Evolutionary conservation across 2,113 vertebrate species (phyloP).

Genomic region (Phalacrocorax pelagicus): DNA sequence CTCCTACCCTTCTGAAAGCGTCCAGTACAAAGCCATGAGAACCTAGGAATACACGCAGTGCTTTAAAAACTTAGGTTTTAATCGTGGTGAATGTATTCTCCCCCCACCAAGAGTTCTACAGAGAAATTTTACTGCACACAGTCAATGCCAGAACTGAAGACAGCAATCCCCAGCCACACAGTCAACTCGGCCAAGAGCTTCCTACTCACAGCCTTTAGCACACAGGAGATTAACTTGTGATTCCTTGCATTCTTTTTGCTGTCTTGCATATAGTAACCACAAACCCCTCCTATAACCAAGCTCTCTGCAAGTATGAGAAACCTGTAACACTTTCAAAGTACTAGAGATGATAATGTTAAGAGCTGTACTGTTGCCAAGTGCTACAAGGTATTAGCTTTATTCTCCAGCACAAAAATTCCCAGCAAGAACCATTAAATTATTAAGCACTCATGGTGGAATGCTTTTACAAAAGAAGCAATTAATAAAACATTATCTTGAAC

Average conservation of each 20-base stretch:
- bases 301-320: neutral
- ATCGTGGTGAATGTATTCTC: neutral
- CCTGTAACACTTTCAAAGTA: neutral
- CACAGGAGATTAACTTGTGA: conserved; percentile 37
- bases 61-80: neutral
- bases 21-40: neutral
- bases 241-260: conserved; percentile 31
- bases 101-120: neutral
- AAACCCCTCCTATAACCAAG: neutral
- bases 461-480: conserved; percentile 13
- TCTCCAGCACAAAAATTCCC: neutral
- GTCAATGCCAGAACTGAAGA: neutral
- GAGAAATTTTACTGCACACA: neutral
- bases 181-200: neutral
- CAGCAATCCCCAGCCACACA: neutral
- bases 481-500: conserved; percentile 3
- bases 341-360: neutral
- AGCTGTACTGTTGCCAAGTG: neutral
- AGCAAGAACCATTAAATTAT: neutral
- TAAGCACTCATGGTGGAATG: neutral
- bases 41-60: neutral
- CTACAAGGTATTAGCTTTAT: neutral
- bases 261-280: neutral
- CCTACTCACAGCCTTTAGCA: neutral
- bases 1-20: rapidly evolving